phyloP scores from a whole-genome alignment of 2,888 invertebrate genomes.

The Lasioglossum marginatum region DNA sequence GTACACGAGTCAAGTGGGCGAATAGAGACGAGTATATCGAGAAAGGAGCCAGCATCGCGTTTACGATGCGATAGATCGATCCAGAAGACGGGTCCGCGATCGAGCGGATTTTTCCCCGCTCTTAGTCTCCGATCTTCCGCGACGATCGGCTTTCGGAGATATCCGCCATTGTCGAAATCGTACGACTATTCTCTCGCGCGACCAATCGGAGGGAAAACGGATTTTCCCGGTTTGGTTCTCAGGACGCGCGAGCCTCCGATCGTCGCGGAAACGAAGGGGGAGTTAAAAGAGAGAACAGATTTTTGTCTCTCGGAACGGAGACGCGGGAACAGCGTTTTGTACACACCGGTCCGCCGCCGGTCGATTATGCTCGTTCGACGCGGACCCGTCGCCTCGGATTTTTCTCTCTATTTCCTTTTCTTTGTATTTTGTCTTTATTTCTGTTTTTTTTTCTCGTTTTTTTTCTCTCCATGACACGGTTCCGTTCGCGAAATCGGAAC shows the following conservation, averaged over 20 bases:
- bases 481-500: constrained; percentile 34
- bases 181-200: not conserved
- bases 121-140: not conserved
- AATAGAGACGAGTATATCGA: not conserved
- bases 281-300: not conserved
- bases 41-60: constrained; percentile 46
- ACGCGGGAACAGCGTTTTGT: constrained; percentile 27
- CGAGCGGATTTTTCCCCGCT: not conserved
- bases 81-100: not conserved
- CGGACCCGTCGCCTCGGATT: not conserved
- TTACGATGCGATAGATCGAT: not conserved
- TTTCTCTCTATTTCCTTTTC: not conserved
- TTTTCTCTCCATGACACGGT: not conserved
- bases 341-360: constrained; percentile 20
- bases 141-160: constrained; percentile 10
- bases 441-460: not conserved
- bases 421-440: not conserved
- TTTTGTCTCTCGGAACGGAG: not conserved
- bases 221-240: not conserved
- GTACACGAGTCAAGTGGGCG: not conserved
- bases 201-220: not conserved
- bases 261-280: not conserved
- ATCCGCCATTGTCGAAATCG: not conserved
- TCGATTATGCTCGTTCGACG: constrained; percentile 30
- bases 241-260: not conserved